Evolutionary conservation across 2,113 vertebrate genomes (phyloP), one percentile per base, ranked within the genome.

Genomic region (Muntiacus reevesi): DNA sequence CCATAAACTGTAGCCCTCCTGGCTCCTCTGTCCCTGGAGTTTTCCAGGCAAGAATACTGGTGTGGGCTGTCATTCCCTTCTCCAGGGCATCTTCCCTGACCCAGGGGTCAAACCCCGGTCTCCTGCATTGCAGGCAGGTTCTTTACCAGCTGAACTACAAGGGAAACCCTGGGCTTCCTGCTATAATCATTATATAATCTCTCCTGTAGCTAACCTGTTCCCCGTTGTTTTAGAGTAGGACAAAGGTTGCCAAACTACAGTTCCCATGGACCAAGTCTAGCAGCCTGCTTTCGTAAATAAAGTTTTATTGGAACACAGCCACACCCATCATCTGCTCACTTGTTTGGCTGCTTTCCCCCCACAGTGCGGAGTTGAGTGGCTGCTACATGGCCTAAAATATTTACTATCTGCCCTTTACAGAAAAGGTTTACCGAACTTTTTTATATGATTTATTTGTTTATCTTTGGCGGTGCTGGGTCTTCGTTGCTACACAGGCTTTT

Each of bases 221-320:
- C 87, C 43, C 21, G 16, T 17, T 78, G 57, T 28, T 78, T 83
- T 30, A 79, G 36, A 47, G 30, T 74, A 81, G 91, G 57, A 54
- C 79, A 62, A 36, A 92, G 23, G n/a, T 45, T 97, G 27, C 13
- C 52, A 74, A 74, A n/a, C 36, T 47, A 12, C 12, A n/a, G 40
- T 54, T 19, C 23, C 76, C 17, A 1, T 17, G 47, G 50, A 54
- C 57, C 82, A 64, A 47, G 71, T 59, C 59, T 76, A 55, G 78
- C 40, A 64, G n/a, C 10, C 27, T 55, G 27, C 91, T 93, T 96
- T 60, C 82, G 33, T 91, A 95, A 94, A 90, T 95, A 87, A 97
- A 83, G 81, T 84, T 95, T 97, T 95, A 87, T 60, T 91, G 23
- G 62, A 91, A 84, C 45, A 81, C 33, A 36, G 57, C 36, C 71